Base-by-base conservation (phyloP, 2,888 invertebrate genomes). In the Theretra japonica region DNA sequence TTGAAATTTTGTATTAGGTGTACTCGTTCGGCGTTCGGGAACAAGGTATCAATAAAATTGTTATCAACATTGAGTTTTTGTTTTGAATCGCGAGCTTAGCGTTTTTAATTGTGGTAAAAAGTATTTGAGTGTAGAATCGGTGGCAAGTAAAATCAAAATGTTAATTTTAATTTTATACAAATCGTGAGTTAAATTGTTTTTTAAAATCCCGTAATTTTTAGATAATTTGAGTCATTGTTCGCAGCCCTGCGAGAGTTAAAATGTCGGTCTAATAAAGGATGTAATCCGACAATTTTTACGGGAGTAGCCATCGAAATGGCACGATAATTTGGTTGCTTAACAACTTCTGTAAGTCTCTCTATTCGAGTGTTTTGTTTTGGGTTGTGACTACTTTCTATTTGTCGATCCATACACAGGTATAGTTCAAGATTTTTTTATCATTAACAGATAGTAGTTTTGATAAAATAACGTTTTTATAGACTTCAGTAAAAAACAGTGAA, bases 1-100 rank as follows among this genome's bases (percentile, higher is more conserved):
- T 65, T 65, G 7, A 65, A 65, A 65, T 65, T 65, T 11, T 65
- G 48, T 65, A 65, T 65, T 48, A 65, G 33, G 19, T 65, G 65
- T 65, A 65, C 48, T 65, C 65, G 65, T 65, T 65, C 48, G 65
- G 65, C 48, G 41, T 23, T 65, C 65, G 65, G 65, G 65, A 48
- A 65, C 65, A 65, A 65, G 65, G 65, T 65, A 65, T 65, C 41
- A 65, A 65, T 41, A 65, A 65, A 65, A 23, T 65, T 69, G 50
- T 69, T 56, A 69, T 53, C n/a, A 53, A 69, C 8, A 56, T 70
- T 48, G 58, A 60, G 25, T n/a, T 70, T 58, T 59, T 70, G 60
- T 59, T 70, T 41, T 53, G 8, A 28, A 69, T n/a, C 28, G 56
- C n/a, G 41, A 62, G 65, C 65, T 65, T 65, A 65, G 50, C 21